Conservation (phyloP, 2,113 vertebrate genomes). For the Panthera uncia region DNA sequence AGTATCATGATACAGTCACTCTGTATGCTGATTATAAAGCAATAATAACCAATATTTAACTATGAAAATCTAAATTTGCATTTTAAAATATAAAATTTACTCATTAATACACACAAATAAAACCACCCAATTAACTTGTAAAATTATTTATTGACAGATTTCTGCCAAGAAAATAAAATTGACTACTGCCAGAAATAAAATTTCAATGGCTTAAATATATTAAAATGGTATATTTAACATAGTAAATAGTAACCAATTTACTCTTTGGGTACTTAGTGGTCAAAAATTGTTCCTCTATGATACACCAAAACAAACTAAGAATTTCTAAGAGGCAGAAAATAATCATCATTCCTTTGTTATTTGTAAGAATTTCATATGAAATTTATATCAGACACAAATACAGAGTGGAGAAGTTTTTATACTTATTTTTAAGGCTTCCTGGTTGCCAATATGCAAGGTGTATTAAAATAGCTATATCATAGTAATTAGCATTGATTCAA, state of each 20-base stretch:
- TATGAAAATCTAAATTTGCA: neutral
- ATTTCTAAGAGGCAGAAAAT: constrained; percentile 2
- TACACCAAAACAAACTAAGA: neutral
- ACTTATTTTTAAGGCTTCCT: neutral
- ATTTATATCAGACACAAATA: neutral
- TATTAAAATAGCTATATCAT: constrained; percentile 33
- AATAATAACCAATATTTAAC: neutral
- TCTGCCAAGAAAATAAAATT: neutral
- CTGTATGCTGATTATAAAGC: neutral
- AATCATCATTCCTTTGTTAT: neutral
- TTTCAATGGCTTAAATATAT: neutral
- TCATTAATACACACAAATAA: neutral
- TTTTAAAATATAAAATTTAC: neutral
- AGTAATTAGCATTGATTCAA: neutral
- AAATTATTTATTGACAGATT: neutral
- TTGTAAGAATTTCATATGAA: neutral
- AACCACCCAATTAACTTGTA: neutral
- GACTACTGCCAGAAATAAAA: constrained; percentile 1
- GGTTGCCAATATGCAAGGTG: neutral
- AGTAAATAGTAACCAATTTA: constrained; percentile 32
- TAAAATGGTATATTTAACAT: neutral
- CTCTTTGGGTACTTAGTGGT: neutral
- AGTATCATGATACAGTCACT: neutral
- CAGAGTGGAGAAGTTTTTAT: neutral
- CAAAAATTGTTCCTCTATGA: neutral